These are phyloP conservation scores for Lineus longissimus DNA, from an alignment of 1,140 invertebrate species.

Conservation along the genomic window DNA sequence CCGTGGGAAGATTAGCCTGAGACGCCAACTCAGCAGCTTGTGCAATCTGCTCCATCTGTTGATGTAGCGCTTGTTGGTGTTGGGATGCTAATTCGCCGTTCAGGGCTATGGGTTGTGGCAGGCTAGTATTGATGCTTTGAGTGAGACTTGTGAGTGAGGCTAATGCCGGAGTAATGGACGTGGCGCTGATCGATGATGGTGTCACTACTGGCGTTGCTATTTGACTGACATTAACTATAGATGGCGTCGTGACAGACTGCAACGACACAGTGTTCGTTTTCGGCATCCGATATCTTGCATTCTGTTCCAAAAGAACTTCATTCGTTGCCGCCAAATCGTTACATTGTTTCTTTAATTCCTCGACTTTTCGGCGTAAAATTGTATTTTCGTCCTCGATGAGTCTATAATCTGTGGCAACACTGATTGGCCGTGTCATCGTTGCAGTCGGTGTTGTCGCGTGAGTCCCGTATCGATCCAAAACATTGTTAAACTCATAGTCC, in stretches of 20 bases:
- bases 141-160: slow-evolving; percentile 6
- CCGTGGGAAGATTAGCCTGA: background rate
- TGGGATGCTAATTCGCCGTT: slow-evolving; percentile 45
- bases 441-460: background rate
- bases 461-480: background rate
- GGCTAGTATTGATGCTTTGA: slow-evolving; percentile 25
- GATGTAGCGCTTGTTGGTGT: slow-evolving; percentile 36
- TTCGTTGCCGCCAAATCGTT: slow-evolving; percentile 73
- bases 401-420: slow-evolving; percentile 22
- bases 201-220: slow-evolving; percentile 26
- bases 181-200: slow-evolving; percentile 23
- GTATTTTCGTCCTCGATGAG: slow-evolving; percentile 71
- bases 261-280: slow-evolving; percentile 47
- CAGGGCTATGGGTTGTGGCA: slow-evolving; percentile 47
- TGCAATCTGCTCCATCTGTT: slow-evolving; percentile 18
- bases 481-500: slow-evolving; percentile 11
- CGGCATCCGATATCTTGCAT: slow-evolving; percentile 69
- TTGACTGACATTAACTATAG: slow-evolving; percentile 26
- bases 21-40: background rate
- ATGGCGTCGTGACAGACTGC: slow-evolving; percentile 5
- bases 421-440: background rate
- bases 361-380: slow-evolving; percentile 67
- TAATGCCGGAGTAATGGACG: slow-evolving; percentile 10
- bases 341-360: slow-evolving; percentile 69
- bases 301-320: slow-evolving; percentile 76